Evolutionary conservation across 2,888 invertebrate species (phyloP), one percentile per base, ranked within the genome.

Genomic region (Drosophila mimica): DNA sequence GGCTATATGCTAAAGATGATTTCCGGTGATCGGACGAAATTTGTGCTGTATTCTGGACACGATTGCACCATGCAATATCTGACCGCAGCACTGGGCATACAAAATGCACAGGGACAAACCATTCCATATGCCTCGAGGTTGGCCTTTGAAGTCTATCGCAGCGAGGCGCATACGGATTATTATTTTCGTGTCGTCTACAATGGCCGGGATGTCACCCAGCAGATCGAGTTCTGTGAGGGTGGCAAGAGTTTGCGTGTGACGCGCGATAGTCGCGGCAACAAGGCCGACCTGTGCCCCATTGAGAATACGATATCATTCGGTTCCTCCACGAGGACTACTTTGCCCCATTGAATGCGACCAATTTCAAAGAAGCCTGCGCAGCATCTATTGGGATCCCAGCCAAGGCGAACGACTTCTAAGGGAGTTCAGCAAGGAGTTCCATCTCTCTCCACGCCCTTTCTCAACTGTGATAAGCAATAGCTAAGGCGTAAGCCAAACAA

Each of bases 281-380:
- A 92, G 70, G 93, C 95, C 54, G 95, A 95, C 90, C 92, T 97
- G 1, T 98, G 98, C 93, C 96, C 97, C 4, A 96, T 98, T 79
- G 97, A 98, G 92, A 96, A 96, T 90, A n/a, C n/a, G n/a, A n/a
- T n/a, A 97, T 98, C 73, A 96, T 97, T 13, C 94, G 98, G 74
- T 98, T 97, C 92, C 95, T 98, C 74, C 97, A 97, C 83, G 97
- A 97, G 82, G 97, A 97, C 93, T 98, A 97, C 92, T 97, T 98
- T 90, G 94, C 95, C 17, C 94, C 95, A 61, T 95, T 98, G 84
- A 98, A 98, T 92, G 96, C 96, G n/a, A 97, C 96, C 17, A 98
- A 98, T 93, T 97, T 96, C 91, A 97, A 97, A 92, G 97, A 97
- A 89, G 97, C 97, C 0, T 97, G 97, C 76, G 93, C 94, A 2